Evolutionary conservation across 2,113 vertebrate genomes (phyloP).

Genomic region (Sapayoa aenigma): DNA sequence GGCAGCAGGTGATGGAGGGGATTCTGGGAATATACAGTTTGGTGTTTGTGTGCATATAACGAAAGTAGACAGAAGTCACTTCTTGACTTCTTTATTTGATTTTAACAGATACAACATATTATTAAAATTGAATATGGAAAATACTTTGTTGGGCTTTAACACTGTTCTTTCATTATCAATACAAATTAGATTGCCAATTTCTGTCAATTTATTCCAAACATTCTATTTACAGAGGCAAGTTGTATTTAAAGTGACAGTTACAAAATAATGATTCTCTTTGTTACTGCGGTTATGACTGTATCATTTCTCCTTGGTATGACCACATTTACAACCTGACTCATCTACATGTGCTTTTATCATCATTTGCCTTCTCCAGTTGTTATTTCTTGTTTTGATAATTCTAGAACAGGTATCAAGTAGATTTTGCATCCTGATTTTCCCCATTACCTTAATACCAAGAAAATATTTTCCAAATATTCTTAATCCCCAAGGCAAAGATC

Average conservation of each 20-base stretch:
- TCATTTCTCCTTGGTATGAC: neutral
- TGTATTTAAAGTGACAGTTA: neutral
- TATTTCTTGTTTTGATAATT: neutral
- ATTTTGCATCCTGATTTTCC: neutral
- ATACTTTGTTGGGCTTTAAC: neutral
- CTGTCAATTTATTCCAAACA: neutral
- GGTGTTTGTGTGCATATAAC: neutral
- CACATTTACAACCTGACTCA: neutral
- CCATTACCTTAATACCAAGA: neutral
- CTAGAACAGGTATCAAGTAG: neutral
- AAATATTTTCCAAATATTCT: conserved; percentile 6
- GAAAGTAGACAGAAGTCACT: neutral
- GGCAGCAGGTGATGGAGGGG: neutral
- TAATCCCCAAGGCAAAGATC: neutral
- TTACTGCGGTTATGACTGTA: neutral
- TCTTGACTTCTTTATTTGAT: neutral
- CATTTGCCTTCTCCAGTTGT: neutral
- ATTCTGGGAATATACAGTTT: neutral
- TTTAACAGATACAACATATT: neutral
- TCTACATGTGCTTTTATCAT: neutral
- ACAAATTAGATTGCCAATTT: neutral
- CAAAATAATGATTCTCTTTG: neutral
- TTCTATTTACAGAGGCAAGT: neutral
- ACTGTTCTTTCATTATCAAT: neutral
- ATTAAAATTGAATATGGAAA: neutral